A percentile compares a stretch with the other conserved stretches of the same genome.
Conservation (phyloP, 2,797 vertebrate genomes). For the Tenualosa thibaudeaui region DNA sequence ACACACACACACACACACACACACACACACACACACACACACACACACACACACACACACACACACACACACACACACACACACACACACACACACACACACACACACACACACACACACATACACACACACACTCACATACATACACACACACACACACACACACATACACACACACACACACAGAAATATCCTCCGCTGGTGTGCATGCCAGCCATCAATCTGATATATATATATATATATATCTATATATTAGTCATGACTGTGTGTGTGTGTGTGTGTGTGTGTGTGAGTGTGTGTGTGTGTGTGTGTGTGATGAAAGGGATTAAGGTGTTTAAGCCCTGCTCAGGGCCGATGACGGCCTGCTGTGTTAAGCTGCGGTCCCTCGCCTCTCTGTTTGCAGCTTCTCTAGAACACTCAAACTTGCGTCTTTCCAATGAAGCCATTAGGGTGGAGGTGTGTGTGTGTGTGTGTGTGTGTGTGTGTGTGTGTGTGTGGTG, state of each 20-base stretch:
- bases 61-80: neutral
- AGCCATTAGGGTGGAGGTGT: slow-evolving; percentile 44
- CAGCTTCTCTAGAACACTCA: slow-evolving; percentile 59
- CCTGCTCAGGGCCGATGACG: neutral
- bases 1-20: neutral
- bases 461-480: slow-evolving; percentile 29
- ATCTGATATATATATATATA: neutral
- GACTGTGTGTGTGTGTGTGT: neutral
- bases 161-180: neutral
- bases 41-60: too few relatives aligned
- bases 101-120: neutral
- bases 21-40: too few relatives aligned
- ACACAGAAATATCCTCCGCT: neutral
- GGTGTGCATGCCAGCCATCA: neutral
- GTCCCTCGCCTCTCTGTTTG: slow-evolving; percentile 51
- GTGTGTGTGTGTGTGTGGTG: neutral
- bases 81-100: neutral
- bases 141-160: too few relatives aligned
- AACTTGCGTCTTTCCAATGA: slow-evolving; percentile 57
- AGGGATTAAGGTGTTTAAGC: neutral
- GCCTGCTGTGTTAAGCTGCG: neutral
- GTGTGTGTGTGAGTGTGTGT: slow-evolving; percentile 29
- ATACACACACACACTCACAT: neutral
- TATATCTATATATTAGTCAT: neutral
- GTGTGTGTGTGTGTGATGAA: slow-evolving; percentile 30